A percentile compares a stretch with the other conserved stretches of the same genome.
Evolutionary conservation across 2,797 vertebrate genomes (phyloP).

Genomic region (Gobio occitaniae): DNA sequence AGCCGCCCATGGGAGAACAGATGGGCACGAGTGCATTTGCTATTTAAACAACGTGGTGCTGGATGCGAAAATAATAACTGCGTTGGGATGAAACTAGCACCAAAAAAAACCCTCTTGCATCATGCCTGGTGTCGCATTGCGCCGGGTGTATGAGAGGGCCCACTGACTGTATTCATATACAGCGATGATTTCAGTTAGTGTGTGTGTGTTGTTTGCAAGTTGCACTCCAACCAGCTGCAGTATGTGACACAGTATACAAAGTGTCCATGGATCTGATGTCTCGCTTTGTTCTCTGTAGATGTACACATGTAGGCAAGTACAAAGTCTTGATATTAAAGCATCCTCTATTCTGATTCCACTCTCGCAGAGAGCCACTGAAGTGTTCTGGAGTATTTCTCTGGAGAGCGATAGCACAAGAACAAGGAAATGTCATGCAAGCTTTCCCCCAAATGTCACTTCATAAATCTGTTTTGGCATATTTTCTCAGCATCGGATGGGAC

Average conservation of each 20-base stretch:
- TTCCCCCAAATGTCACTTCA: conserved; percentile 59
- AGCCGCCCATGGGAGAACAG: too few relatives aligned
- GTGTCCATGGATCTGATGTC: conserved; percentile 31
- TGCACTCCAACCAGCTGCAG: neutral
- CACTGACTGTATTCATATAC: neutral
- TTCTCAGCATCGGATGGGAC: conserved; percentile 30
- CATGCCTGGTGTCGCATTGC: too few relatives aligned
- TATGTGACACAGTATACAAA: neutral
- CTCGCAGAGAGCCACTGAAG: conserved; percentile 34
- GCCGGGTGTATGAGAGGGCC: too few relatives aligned
- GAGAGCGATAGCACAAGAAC: conserved; percentile 53
- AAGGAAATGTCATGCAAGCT: conserved; percentile 61
- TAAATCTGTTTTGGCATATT: conserved; percentile 48
- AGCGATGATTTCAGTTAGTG: neutral
- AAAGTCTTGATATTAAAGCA: conserved; percentile 56
- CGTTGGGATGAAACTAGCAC: too few relatives aligned
- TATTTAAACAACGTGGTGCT: too few relatives aligned
- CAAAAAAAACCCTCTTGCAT: too few relatives aligned
- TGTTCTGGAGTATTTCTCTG: conserved; percentile 48
- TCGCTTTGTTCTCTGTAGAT: conserved; percentile 34
- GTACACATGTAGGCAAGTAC: conserved; percentile 43
- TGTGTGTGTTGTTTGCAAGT: neutral
- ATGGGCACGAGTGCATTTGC: too few relatives aligned
- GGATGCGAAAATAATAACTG: too few relatives aligned
- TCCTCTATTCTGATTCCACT: conserved; percentile 41